phyloP scores from a whole-genome alignment of 1,140 invertebrate species.

The Lanistes nyassanus region DNA sequence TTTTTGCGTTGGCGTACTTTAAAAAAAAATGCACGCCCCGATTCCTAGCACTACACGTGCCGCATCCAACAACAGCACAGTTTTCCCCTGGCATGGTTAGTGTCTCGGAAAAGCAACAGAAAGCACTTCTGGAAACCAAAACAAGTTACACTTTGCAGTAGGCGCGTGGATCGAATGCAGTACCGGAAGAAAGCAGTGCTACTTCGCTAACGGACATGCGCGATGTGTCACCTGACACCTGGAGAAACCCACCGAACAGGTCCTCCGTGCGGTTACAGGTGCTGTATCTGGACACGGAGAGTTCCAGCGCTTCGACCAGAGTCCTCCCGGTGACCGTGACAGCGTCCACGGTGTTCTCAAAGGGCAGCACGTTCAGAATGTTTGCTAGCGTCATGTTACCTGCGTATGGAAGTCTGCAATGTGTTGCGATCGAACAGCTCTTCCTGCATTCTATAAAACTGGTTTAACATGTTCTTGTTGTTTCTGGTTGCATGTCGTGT shows the following conservation, averaged over 20 bases:
- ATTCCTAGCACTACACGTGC: too few species aligned
- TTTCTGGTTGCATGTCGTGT: not conserved
- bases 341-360: slow-evolving; percentile 77
- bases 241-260: slow-evolving; percentile 74
- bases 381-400: slow-evolving; percentile 76
- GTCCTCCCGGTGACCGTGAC: slow-evolving; percentile 74
- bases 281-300: slow-evolving; percentile 69
- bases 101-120: too few species aligned
- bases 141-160: too few species aligned
- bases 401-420: slow-evolving; percentile 27
- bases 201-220: too few species aligned
- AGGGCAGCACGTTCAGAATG: slow-evolving; percentile 76
- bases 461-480: not conserved
- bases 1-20: not conserved
- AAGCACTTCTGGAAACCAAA: too few species aligned
- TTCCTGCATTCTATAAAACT: not conserved
- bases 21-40: too few species aligned
- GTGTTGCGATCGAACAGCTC: not conserved
- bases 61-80: too few species aligned
- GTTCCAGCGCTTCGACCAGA: slow-evolving; percentile 74
- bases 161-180: too few species aligned
- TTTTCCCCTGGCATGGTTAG: too few species aligned
- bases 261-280: slow-evolving; percentile 60
- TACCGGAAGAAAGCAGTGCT: too few species aligned
- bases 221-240: slow-evolving; percentile 69